These are phyloP conservation scores for Eudemis profundana DNA, from an alignment of 2,888 invertebrate genomes.

Conservation along the genomic window DNA sequence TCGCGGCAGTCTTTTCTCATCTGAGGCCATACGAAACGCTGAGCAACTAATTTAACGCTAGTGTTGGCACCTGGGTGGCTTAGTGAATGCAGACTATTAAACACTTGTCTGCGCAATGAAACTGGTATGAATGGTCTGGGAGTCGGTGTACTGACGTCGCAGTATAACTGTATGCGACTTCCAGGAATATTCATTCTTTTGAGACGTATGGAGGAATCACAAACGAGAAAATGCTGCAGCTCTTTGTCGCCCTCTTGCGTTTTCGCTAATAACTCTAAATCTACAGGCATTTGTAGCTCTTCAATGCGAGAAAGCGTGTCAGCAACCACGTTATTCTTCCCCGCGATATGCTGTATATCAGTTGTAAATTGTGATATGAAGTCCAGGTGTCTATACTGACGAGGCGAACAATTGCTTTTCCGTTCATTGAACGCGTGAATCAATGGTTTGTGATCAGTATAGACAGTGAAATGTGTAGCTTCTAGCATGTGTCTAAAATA, in stretches of 20 bases:
- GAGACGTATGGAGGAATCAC: neutral
- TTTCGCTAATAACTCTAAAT: neutral
- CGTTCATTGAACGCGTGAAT: neutral
- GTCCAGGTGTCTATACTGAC: neutral
- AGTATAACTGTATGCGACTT: neutral
- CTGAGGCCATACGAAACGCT: neutral
- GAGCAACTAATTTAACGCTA: neutral
- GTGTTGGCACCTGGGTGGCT: too few relatives aligned
- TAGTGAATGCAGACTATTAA: too few relatives aligned
- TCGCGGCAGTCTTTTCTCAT: neutral
- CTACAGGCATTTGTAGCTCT: neutral
- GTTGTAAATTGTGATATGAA: neutral
- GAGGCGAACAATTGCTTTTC: neutral
- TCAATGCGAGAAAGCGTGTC: neutral
- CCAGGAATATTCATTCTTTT: neutral
- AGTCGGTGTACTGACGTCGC: slow-evolving; percentile 2
- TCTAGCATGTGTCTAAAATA: neutral
- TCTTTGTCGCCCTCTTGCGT: neutral
- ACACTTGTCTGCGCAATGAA: neutral
- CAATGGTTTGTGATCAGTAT: neutral
- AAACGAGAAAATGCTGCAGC: neutral
- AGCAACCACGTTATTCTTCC: neutral
- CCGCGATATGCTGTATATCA: neutral
- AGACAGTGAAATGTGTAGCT: neutral
- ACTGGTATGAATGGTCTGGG: neutral